Evolutionary conservation across 2,888 invertebrate genomes (phyloP).

Genomic region (Aleiodes testaceus): DNA sequence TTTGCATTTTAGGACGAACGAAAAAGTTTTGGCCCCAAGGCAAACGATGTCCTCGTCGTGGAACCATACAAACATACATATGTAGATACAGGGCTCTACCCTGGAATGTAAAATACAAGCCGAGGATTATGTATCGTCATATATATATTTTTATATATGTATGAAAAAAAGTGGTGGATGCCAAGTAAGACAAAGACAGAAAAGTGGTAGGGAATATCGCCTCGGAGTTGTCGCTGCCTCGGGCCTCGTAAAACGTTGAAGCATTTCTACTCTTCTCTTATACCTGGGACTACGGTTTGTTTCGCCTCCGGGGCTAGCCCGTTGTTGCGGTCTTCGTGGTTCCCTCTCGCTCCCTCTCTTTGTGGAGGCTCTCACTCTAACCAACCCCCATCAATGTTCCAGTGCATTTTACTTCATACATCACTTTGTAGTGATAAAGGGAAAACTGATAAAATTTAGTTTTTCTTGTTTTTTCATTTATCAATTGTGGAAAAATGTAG

Average conservation of each 20-base stretch:
- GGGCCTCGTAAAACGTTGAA: slow-evolving; percentile 34
- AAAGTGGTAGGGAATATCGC: slow-evolving; percentile 40
- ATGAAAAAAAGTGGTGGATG: slow-evolving; percentile 4
- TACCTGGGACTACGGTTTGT: slow-evolving; percentile 39
- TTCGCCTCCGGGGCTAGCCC: slow-evolving; percentile 21
- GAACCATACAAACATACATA: slow-evolving; percentile 44
- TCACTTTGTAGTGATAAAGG: neutral
- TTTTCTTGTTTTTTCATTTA: neutral
- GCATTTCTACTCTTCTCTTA: slow-evolving; percentile 33
- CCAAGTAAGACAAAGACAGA: slow-evolving; percentile 28
- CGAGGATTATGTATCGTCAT: slow-evolving; percentile 26
- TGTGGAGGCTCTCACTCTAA: neutral
- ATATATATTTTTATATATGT: neutral
- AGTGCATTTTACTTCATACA: neutral
- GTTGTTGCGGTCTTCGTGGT: slow-evolving; percentile 41
- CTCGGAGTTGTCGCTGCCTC: slow-evolving; percentile 42
- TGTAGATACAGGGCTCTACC: slow-evolving; percentile 39
- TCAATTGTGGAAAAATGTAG: neutral
- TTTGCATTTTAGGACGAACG: slow-evolving; percentile 40
- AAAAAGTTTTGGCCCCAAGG: slow-evolving; percentile 23
- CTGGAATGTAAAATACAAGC: slow-evolving; percentile 43
- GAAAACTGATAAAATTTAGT: neutral
- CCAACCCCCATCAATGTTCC: slow-evolving; percentile 26
- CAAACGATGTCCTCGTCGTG: slow-evolving; percentile 34
- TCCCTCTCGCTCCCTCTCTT: slow-evolving; percentile 12